Evolutionary conservation across 2,888 invertebrate genomes (phyloP), one percentile per base, ranked within the genome.

Genomic region (Teleogryllus oceanicus): DNA sequence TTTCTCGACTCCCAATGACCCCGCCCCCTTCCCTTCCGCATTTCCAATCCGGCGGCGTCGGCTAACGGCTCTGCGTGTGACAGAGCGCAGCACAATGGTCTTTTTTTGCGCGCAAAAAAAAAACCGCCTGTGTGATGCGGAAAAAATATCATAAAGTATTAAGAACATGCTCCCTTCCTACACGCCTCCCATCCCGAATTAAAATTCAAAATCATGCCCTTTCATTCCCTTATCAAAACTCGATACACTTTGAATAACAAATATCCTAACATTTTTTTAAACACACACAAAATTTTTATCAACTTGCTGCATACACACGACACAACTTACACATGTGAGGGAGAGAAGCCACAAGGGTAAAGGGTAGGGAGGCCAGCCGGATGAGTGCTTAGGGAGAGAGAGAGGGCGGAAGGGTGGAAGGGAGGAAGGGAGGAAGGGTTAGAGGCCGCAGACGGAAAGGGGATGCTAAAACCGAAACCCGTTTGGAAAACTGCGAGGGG

Each of bases 241-340:
- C 62, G 62, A 62, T 62, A 62, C 62, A 62, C 62, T 62, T 62
- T 62, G 62, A 62, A 62, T 62, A 62, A 62, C 62, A 62, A 62
- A 62, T 62, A 62, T 62, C 62, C 62, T 62, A 62, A 62, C 62
- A n/a, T 62, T 62, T 62, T 62, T 62, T 62, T 62, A 62, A 62
- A n/a, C 62, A 62, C 62, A 62, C 62, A 62, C 62, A n/a, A 37
- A 37, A 37, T 62, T 62, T 62, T 62, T 62, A 62, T 62, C 62
- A 18, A 62, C 62, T 62, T 62, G 62, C 62, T 62, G 62, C 62
- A 62, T 16, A 62, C 62, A 62, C n/a, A 62, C n/a, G n/a, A 62
- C 16, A 62, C n/a, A 62, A 62, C 16, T 62, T 62, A 62, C 62
- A 18, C 16, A 13, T n/a, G n/a, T 62, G 62, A 62, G 62, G 62